Evolutionary conservation across 1,140 invertebrate genomes (phyloP).

Genomic region (Dinothrombium tinctorium): DNA sequence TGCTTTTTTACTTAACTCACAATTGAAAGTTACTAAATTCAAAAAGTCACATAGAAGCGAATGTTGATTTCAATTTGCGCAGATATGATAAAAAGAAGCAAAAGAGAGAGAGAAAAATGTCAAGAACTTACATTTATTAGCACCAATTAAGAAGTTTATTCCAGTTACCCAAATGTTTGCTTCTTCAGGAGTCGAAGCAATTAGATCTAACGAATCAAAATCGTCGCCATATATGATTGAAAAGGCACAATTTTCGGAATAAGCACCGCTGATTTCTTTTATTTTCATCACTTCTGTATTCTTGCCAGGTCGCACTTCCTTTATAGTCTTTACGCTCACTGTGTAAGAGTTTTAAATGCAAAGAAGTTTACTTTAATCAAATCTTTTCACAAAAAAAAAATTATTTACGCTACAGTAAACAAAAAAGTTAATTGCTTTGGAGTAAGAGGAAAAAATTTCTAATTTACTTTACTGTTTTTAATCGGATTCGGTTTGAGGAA

Average conservation of each 20-base stretch:
- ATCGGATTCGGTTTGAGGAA: too few species aligned
- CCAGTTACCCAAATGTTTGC: constrained; percentile 38
- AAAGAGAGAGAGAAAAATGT: constrained; percentile 7
- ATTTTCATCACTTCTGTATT: constrained; percentile 32
- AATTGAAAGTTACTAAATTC: too few species aligned
- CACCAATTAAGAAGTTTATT: constrained; percentile 29
- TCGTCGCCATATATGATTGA: constrained; percentile 36
- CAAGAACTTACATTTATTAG: constrained; percentile 18
- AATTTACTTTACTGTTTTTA: too few species aligned
- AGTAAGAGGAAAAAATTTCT: too few species aligned
- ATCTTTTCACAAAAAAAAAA: too few species aligned
- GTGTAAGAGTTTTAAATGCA: constrained; percentile 14
- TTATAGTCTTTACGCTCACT: constrained; percentile 31
- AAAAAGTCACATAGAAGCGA: too few species aligned
- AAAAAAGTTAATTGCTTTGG: too few species aligned
- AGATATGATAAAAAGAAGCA: neutral
- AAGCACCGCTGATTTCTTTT: constrained; percentile 25
- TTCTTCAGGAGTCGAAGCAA: constrained; percentile 33
- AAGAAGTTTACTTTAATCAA: constrained; percentile 3
- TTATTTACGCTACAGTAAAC: too few species aligned
- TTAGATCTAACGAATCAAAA: constrained; percentile 33
- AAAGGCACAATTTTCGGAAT: constrained; percentile 33
- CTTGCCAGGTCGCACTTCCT: constrained; percentile 33
- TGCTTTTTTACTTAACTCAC: too few species aligned
- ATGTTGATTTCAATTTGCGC: too few species aligned